These are phyloP conservation scores for Symphodus melops DNA, from an alignment of 2,113 vertebrate species.

Conservation along the genomic window DNA sequence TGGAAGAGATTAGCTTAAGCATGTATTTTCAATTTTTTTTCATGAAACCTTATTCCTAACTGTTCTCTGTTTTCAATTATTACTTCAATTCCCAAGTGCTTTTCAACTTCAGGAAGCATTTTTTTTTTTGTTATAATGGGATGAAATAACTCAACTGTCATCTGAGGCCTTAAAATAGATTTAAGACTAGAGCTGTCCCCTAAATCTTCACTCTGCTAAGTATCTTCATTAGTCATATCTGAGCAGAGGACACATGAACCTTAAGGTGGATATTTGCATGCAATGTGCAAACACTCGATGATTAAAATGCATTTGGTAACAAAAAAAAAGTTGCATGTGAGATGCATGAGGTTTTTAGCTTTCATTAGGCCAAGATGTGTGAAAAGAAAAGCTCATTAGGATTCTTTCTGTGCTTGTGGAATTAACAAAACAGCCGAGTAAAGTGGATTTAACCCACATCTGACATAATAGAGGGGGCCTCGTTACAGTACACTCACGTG, in stretches of 20 bases:
- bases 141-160: constrained; percentile 19
- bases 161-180: constrained; percentile 12
- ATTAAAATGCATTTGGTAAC: constrained; percentile 22
- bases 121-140: neutral
- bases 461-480: constrained; percentile 6
- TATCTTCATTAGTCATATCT: constrained; percentile 35
- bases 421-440: constrained; percentile 39
- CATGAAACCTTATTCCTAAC: constrained; percentile 28
- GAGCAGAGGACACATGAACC: constrained; percentile 39
- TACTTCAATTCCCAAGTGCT: constrained; percentile 33
- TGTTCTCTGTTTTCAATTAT: constrained; percentile 33
- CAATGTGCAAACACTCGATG: neutral
- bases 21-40: constrained; percentile 16
- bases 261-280: constrained; percentile 26
- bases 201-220: constrained; percentile 16
- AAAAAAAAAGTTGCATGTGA: constrained; percentile 25
- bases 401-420: constrained; percentile 25
- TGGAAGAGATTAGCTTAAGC: neutral
- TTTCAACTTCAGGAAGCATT: neutral
- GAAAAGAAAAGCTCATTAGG: no score
- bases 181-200: neutral
- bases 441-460: constrained; percentile 51
- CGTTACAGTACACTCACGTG: no score
- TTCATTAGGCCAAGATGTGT: constrained; percentile 6
- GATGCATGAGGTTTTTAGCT: constrained; percentile 7